Evolutionary conservation across 1,140 invertebrate genomes (phyloP).

Genomic region (Trichoplusia ni): DNA sequence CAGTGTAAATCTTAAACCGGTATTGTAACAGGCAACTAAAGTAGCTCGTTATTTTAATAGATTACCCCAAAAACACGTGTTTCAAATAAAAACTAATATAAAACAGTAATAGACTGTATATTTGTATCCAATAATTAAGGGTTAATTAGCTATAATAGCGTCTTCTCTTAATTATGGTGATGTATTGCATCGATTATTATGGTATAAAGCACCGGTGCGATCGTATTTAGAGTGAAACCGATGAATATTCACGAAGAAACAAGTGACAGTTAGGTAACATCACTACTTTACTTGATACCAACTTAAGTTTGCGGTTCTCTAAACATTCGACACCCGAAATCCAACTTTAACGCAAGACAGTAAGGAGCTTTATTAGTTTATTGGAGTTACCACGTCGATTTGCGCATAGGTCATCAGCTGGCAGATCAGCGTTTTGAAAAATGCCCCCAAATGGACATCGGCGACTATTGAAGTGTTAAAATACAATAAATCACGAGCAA

Average conservation of each 20-base stretch:
- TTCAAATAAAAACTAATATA: not conserved
- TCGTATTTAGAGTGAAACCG: slow-evolving; percentile 10
- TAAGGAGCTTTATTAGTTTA: not conserved
- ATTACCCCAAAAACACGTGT: slow-evolving; percentile 11
- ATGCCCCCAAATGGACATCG: slow-evolving; percentile 37
- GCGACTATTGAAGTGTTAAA: slow-evolving; percentile 55
- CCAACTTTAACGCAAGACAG: not conserved
- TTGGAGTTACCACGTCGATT: not conserved
- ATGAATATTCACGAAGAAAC: slow-evolving; percentile 28
- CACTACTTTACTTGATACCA: slow-evolving; percentile 10
- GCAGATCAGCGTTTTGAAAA: slow-evolving; percentile 22
- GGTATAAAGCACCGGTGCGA: slow-evolving; percentile 19
- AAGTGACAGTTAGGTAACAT: slow-evolving; percentile 30
- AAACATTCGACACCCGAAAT: not conserved
- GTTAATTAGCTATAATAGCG: not conserved
- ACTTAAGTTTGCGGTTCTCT: not conserved
- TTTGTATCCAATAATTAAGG: not conserved
- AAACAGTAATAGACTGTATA: slow-evolving; percentile 7
- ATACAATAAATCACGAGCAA: slow-evolving; percentile 55
- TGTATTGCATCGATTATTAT: slow-evolving; percentile 11
- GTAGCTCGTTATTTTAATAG: not conserved
- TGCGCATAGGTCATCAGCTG: slow-evolving; percentile 6
- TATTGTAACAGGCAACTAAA: not conserved
- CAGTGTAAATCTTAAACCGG: not conserved
- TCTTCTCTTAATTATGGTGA: slow-evolving; percentile 21